Evolutionary conservation across 2,113 vertebrate genomes (phyloP).

Genomic region (Vulpes lagopus): DNA sequence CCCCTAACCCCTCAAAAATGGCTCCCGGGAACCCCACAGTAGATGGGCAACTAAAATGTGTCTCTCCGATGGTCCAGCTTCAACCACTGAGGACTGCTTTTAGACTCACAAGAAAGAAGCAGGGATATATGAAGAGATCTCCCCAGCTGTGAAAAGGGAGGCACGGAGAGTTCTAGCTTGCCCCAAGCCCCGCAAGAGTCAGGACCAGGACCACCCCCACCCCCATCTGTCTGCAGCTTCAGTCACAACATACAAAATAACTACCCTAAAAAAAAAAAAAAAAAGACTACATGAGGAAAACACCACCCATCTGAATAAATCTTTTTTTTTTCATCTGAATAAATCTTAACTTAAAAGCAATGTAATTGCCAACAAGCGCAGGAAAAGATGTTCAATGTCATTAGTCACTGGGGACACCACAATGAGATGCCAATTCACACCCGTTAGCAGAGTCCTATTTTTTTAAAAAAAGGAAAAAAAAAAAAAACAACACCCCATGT

Average conservation of each 20-base stretch:
- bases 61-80: neutral
- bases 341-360: neutral
- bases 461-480: neutral
- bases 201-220: neutral
- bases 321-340: neutral
- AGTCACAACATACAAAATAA: neutral
- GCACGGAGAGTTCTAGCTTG: neutral
- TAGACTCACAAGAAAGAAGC: neutral
- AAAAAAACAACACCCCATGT: neutral
- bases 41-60: neutral
- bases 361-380: neutral
- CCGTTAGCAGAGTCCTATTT: neutral
- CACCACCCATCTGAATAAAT: neutral
- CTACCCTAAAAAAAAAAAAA: no score
- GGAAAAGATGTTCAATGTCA: neutral
- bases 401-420: neutral
- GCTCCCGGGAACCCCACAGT: neutral
- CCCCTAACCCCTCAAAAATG: neutral
- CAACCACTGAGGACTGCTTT: neutral
- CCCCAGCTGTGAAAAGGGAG: neutral
- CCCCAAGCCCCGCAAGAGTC: neutral
- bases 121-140: no score
- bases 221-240: neutral
- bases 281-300: neutral
- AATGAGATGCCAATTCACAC: neutral